Evolutionary conservation across 2,113 vertebrate genomes (phyloP).

Genomic region (Numenius arquata): DNA sequence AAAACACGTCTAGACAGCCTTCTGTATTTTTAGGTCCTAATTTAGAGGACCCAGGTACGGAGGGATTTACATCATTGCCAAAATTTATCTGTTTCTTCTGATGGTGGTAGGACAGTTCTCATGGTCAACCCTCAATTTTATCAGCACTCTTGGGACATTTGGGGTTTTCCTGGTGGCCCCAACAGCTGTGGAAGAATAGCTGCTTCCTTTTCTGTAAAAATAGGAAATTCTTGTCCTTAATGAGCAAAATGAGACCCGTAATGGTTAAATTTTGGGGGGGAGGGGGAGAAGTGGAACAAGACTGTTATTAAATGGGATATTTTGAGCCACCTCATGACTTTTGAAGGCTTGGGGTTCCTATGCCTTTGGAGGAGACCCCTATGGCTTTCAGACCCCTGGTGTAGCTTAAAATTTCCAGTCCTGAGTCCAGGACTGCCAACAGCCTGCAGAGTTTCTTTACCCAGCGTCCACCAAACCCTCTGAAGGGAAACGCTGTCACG

Average conservation of each 20-base stretch:
- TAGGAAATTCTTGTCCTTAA: not conserved
- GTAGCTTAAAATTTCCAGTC: not conserved
- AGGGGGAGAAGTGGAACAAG: not conserved
- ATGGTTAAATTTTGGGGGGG: not conserved
- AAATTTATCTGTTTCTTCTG: not conserved
- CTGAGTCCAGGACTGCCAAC: not conserved
- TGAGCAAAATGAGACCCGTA: not conserved
- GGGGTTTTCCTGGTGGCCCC: not conserved
- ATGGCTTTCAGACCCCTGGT: not conserved
- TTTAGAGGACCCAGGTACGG: not conserved
- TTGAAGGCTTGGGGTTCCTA: not conserved
- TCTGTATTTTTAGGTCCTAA: not conserved
- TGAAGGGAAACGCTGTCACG: not conserved
- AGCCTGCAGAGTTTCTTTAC: not conserved
- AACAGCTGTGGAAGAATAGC: not conserved
- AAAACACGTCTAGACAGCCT: constrained; percentile 5
- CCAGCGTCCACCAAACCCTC: not conserved
- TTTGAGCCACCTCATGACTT: not conserved
- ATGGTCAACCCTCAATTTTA: not conserved
- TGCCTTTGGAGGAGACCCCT: not conserved
- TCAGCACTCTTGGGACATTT: not conserved
- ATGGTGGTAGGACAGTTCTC: not conserved
- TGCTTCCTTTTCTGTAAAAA: not conserved
- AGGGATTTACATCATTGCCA: not conserved
- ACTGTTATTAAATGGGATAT: not conserved